These are phyloP conservation scores for Varecia variegata DNA, from an alignment of 2,797 vertebrate species.

Conservation along the genomic window DNA sequence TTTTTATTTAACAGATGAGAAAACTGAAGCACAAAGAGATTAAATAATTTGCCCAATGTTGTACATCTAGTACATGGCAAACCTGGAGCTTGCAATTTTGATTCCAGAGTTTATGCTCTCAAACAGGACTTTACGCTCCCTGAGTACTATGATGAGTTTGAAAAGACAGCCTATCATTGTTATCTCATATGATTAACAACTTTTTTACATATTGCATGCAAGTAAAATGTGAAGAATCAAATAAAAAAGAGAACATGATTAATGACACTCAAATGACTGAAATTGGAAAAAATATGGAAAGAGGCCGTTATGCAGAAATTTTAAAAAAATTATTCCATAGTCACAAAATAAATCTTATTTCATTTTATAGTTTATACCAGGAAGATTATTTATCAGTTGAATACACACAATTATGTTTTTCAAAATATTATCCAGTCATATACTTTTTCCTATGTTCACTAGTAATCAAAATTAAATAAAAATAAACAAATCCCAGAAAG, in stretches of 20 bases:
- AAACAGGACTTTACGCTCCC: background rate
- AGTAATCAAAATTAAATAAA: background rate
- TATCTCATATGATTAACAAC: background rate
- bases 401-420: background rate
- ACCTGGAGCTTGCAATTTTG: background rate
- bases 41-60: background rate
- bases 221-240: background rate
- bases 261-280: background rate
- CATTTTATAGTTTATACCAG: background rate
- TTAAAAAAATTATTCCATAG: background rate
- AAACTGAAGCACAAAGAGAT: background rate
- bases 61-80: background rate
- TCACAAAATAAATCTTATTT: background rate
- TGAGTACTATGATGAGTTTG: background rate
- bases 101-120: background rate
- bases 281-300: background rate
- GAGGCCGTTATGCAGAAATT: background rate
- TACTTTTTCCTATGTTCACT: background rate
- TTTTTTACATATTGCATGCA: background rate
- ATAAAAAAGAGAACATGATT: background rate
- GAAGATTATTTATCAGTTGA: background rate
- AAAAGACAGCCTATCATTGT: background rate
- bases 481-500: background rate
- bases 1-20: background rate
- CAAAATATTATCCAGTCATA: background rate